Conservation (phyloP, 2,113 vertebrate genomes). For the Circaetus cinerascens region DNA sequence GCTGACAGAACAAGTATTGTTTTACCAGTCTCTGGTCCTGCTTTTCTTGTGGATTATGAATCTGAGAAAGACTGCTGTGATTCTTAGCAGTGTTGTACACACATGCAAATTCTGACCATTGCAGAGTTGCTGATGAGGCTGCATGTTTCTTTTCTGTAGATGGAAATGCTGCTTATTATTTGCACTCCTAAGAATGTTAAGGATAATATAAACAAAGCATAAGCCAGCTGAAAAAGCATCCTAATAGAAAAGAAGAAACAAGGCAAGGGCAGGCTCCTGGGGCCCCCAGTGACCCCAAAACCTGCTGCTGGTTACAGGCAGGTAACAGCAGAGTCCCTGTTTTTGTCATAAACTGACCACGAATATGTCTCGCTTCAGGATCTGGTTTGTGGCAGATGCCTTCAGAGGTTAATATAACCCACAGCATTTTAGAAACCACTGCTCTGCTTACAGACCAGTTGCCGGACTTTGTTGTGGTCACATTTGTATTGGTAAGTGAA, state of each 20-base stretch:
- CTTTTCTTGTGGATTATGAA: neutral
- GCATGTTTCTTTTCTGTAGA: neutral
- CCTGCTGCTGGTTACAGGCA: neutral
- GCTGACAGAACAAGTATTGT: neutral
- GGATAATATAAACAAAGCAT: neutral
- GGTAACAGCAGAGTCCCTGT: neutral
- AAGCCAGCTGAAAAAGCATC: neutral
- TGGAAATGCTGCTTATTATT: neutral
- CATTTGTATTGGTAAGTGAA: neutral
- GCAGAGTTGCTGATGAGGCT: rapidly evolving
- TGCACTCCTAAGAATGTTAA: neutral
- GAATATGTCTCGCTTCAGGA: neutral
- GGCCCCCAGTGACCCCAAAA: neutral
- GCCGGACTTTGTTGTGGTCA: neutral
- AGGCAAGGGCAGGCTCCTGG: neutral
- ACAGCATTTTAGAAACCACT: neutral
- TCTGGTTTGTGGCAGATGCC: neutral
- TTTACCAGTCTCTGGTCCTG: neutral
- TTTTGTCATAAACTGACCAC: neutral
- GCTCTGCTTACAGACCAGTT: neutral
- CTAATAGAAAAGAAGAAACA: neutral
- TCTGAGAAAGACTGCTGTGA: neutral
- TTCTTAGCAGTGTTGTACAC: neutral
- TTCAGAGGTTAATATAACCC: neutral
- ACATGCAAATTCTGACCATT: neutral